These are phyloP conservation scores for Ginglymostoma cirratum DNA, from an alignment of 2,113 vertebrate species.

Conservation along the genomic window DNA sequence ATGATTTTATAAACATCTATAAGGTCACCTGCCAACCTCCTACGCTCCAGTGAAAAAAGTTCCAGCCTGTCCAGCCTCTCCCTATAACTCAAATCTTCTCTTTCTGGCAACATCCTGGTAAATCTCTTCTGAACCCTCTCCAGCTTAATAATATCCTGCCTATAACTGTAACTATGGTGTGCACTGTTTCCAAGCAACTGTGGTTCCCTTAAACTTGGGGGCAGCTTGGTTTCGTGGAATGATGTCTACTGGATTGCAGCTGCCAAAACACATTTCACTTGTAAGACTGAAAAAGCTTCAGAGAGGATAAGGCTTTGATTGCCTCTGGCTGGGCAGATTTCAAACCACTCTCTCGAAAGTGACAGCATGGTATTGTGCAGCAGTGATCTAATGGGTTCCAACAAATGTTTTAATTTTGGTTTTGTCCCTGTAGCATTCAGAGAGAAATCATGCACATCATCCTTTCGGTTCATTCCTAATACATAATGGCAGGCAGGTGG, in stretches of 20 bases:
- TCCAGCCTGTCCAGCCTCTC: too few relatives aligned
- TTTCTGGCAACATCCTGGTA: too few relatives aligned
- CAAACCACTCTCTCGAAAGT: not conserved
- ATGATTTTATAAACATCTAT: too few relatives aligned
- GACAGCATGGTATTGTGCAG: not conserved
- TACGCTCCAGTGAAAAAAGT: too few relatives aligned
- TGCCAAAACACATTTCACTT: not conserved
- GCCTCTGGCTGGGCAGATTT: not conserved
- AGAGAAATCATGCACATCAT: not conserved
- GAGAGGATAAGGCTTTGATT: not conserved
- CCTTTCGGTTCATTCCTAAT: not conserved
- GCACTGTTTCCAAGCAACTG: too few relatives aligned
- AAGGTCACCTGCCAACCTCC: too few relatives aligned
- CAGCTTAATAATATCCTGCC: too few relatives aligned
- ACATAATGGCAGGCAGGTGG: not conserved
- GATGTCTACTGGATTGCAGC: not conserved
- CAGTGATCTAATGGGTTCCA: slow-evolving; percentile 7
- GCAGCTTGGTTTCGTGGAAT: not conserved
- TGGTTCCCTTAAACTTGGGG: not conserved
- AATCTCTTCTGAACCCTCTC: too few relatives aligned
- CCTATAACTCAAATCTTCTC: too few relatives aligned
- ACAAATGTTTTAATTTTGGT: not conserved
- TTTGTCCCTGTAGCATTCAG: not conserved
- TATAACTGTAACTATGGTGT: too few relatives aligned
- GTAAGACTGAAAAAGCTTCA: not conserved